Percentiles rank a stretch among this genome's conserved stretches.
phyloP scores from a whole-genome alignment of 2,888 invertebrate genomes.

The Eremobia ochroleuca region DNA sequence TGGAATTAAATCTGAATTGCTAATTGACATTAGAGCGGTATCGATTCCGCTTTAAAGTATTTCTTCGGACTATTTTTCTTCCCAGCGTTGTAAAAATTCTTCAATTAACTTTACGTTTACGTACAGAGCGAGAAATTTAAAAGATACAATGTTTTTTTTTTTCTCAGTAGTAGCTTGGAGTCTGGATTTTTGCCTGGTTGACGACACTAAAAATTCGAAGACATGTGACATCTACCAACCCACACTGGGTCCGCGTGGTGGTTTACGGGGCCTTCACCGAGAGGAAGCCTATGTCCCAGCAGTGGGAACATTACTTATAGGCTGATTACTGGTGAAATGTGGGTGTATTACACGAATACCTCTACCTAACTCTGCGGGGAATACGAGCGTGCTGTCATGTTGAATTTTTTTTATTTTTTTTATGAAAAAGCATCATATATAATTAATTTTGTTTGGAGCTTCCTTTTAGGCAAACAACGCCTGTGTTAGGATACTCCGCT shows the following conservation, averaged over 20 bases:
- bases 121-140: neutral
- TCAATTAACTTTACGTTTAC: neutral
- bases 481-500: no score
- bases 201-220: no score
- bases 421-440: no score
- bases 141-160: neutral
- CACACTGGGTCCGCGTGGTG: no score
- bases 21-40: slow-evolving; percentile 29
- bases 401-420: no score
- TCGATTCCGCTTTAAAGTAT: slow-evolving; percentile 25
- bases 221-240: no score
- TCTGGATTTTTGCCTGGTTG: no score
- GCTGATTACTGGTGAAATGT: neutral
- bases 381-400: neutral
- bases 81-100: neutral
- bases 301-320: no score
- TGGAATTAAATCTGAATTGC: slow-evolving; percentile 47
- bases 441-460: no score
- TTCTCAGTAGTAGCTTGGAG: neutral
- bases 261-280: no score
- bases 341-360: neutral
- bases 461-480: no score
- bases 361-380: neutral
- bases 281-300: no score
- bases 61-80: neutral